Evolutionary conservation across 2,888 invertebrate genomes (phyloP), one percentile per base, ranked within the genome.

Genomic region (Pilophorus perplexus): DNA sequence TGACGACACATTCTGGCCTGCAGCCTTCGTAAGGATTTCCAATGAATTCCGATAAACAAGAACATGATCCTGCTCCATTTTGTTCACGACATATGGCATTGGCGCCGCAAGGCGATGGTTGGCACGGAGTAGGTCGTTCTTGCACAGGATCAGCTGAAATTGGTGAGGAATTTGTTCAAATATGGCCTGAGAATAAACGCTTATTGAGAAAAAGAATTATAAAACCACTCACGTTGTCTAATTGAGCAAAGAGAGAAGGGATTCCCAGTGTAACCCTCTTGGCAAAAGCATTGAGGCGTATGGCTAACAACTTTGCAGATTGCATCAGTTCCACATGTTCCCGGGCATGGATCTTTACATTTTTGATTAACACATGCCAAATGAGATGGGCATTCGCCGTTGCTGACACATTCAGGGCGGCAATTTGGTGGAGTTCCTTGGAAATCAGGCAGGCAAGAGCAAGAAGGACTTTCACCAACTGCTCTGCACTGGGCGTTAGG

Each of bases 11-110:
- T 73, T 79, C 79, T 6, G 78, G 79, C 71, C 88, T 68, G 69
- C 83, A 83, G 10, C 82, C 82, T 74, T 81, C 80, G 69, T 83
- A 83, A 12, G 85, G 84, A 73, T 84, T 82, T 68, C 90, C 90
- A 71, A 85, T 84, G 75, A 85, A 85, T 71, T 84, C 86, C 52
- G 84, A 81, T 62, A 83, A 78, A 74, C 89, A 90, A 68, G 81
- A 80, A 74, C 89, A 89, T 2, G 87, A 81, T 23, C 87, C 88
- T n/a, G 84, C 84, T 65, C 83, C 83, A 66, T 70, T 71, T 54
- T 71, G 71, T 59, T 73, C 83, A 66, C 80, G 78, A 68, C 82
- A 83, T 25, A 78, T 74, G 37, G 81, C 79, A 69, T 80, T 80
- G 0, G 79, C 76, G 3, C 81, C 82, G 71, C 82, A 82, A n/a